A percentile compares a stretch with the other conserved stretches of the same genome.
phyloP scores from a whole-genome alignment of 2,113 vertebrate genomes.

The Cavia porcellus region DNA sequence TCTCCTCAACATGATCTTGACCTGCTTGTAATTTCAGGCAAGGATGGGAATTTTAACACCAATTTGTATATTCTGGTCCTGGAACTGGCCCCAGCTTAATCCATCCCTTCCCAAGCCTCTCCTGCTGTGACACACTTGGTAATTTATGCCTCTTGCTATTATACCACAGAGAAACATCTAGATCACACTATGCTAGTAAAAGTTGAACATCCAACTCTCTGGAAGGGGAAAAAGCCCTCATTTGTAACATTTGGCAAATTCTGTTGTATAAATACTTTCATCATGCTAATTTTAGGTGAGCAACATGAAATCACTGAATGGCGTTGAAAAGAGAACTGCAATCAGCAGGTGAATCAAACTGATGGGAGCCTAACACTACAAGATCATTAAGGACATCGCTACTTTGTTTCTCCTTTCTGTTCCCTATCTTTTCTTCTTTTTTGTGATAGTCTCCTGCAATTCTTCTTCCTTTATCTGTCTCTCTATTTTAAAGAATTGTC shows the following conservation, averaged over 20 bases:
- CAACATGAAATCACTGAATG: not conserved
- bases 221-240: not conserved
- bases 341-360: not conserved
- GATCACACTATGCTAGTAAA: not conserved
- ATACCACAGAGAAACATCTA: constrained; percentile 10
- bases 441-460: not conserved
- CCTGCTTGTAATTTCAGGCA: constrained; percentile 14
- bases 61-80: constrained; percentile 35
- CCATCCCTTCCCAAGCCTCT: constrained; percentile 7
- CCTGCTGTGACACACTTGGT: not conserved
- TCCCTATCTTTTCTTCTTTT: constrained; percentile 3
- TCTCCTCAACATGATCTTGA: not conserved
- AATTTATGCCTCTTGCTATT: not conserved
- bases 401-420: not conserved
- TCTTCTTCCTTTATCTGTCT: not conserved
- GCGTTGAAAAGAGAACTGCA: not conserved
- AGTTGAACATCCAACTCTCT: not conserved
- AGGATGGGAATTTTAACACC: not conserved
- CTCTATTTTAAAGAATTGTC: not conserved
- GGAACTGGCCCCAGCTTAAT: not conserved
- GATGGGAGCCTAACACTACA: not conserved
- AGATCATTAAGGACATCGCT: not conserved
- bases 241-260: constrained; percentile 9
- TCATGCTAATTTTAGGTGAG: not conserved
- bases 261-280: constrained; percentile 1